These are phyloP conservation scores for Ectropis crepuscularia DNA, from an alignment of 2,888 invertebrate species.

Conservation along the genomic window DNA sequence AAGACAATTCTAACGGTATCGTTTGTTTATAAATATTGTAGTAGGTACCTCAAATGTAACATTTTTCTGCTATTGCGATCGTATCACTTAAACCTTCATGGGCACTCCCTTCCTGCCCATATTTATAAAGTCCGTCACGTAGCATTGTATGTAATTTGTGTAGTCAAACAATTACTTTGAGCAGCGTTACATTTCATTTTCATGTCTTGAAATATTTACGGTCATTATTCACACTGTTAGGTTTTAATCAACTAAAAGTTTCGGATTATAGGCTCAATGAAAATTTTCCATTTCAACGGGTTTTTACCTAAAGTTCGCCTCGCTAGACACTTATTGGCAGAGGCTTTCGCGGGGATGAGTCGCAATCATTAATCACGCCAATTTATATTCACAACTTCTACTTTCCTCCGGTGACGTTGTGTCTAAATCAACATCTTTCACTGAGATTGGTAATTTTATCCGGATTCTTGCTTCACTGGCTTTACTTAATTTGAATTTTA, in stretches of 20 bases:
- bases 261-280: slow-evolving; percentile 37
- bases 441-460: slow-evolving; percentile 42
- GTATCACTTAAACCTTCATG: slow-evolving; percentile 11
- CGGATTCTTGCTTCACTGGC: slow-evolving; percentile 25
- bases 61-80: slow-evolving; percentile 4
- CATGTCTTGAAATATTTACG: slow-evolving; percentile 31
- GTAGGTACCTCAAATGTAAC: background rate
- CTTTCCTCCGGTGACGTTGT: slow-evolving; percentile 42
- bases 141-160: slow-evolving; percentile 22
- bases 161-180: slow-evolving; percentile 28
- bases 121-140: slow-evolving; percentile 14
- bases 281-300: slow-evolving; percentile 38
- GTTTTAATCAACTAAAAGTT: slow-evolving; percentile 46
- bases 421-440: slow-evolving; percentile 47
- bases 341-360: slow-evolving; percentile 45
- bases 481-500: slow-evolving; percentile 23
- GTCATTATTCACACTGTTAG: slow-evolving; percentile 32
- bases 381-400: slow-evolving; percentile 50
- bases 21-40: too few species aligned
- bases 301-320: slow-evolving; percentile 40
- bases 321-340: slow-evolving; percentile 46
- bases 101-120: slow-evolving; percentile 9
- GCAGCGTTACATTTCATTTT: slow-evolving; percentile 28
- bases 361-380: slow-evolving; percentile 49
- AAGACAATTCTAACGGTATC: too few species aligned